Evolutionary conservation across 2,113 vertebrate species (phyloP), one percentile per base, ranked within the genome.

Genomic region (Numida meleagris): DNA sequence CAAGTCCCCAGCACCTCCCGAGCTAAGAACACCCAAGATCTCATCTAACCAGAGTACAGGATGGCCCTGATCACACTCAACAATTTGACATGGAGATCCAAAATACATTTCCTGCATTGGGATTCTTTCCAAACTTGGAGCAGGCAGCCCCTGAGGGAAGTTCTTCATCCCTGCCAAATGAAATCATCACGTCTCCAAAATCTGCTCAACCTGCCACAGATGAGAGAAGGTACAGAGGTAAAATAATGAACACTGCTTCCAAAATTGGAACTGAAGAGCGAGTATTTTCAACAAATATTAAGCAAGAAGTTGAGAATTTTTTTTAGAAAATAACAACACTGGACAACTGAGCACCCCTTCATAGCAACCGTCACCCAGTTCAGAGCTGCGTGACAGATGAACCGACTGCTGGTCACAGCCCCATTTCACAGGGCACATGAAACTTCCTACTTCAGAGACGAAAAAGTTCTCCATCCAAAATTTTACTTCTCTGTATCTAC

Each of bases 21-120:
- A 90, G 92, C 0, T 0, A 87, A 91, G 95, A 96, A 96, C 96
- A 95, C 90, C 85, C 90, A 93, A 76, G 96, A 89, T 82, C 84
- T 90, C 77, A 19, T 86, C 92, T 92, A 45, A 70, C n/a, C 70
- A 33, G 86, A 90, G 89, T 25, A 89, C 38, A 67, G 81, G 91
- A 96, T 14, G 72, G 88, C 94, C 90, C 90, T 94, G 96, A 91
- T 89, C 55, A 8, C 4, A 34, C 75, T 89, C 78, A 85, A 66
- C 85, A 85, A 68, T 33, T n/a, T 71, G 78, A 61, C 57, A 78
- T 20, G 85, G 71, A 82, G 75, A 94, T 94, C 72, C 92, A 96
- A 50, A 94, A 66, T 6, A 79, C 67, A 82, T 12, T 94, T 95
- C 88, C 88, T 88, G 90, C 72, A 29, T 2, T 91, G 92, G 75